Evolutionary conservation across 2,797 vertebrate genomes (phyloP).

Genomic region (Pipistrellus pipistrellus): DNA sequence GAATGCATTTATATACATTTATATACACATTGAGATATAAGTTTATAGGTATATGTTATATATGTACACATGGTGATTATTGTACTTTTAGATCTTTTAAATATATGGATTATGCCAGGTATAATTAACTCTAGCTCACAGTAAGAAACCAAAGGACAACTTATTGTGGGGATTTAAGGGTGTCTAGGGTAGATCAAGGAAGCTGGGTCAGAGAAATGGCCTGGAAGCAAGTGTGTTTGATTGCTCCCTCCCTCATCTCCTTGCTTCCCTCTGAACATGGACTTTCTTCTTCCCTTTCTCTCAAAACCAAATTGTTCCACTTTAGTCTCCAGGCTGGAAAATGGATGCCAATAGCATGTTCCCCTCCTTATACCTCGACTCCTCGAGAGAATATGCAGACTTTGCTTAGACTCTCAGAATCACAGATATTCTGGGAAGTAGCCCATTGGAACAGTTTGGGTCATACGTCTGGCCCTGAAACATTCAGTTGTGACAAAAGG

Average conservation of each 20-base stretch:
- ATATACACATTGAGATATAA: not conserved
- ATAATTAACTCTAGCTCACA: not conserved
- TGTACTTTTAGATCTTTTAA: slow-evolving; percentile 3
- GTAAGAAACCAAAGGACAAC: not conserved
- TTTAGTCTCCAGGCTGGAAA: not conserved
- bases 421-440: not conserved
- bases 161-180: not conserved
- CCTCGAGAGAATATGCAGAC: not conserved
- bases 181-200: not conserved
- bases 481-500: not conserved
- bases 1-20: not conserved
- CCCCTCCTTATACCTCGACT: not conserved
- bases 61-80: not conserved
- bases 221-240: not conserved
- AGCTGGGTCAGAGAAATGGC: not conserved
- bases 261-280: not conserved
- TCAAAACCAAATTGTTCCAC: not conserved
- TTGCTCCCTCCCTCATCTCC: not conserved
- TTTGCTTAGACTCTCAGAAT: not conserved
- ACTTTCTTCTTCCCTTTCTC: not conserved
- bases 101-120: not conserved
- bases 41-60: not conserved
- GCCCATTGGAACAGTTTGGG: not conserved
- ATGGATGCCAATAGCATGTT: too few species aligned
- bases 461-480: not conserved